phyloP scores from a whole-genome alignment of 2,888 invertebrate species.

The Hybos culiciformis region DNA sequence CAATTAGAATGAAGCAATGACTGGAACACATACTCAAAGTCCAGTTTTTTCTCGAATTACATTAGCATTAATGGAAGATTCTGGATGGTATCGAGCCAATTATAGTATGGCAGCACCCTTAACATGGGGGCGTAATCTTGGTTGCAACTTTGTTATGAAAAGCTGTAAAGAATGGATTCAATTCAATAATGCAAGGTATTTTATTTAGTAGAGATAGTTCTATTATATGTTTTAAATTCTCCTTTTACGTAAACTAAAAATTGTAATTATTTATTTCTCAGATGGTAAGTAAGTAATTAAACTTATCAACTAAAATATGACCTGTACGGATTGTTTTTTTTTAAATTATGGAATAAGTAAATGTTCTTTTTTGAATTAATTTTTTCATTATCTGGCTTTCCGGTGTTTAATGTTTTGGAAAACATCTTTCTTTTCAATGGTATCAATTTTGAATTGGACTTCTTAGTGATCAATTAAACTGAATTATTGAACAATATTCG shows the following conservation, averaged over 20 bases:
- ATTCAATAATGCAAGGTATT: constrained; percentile 51
- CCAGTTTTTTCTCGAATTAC: constrained; percentile 92
- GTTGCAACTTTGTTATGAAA: constrained; percentile 85
- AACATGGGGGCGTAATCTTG: constrained; percentile 81
- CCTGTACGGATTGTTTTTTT: too few relatives aligned
- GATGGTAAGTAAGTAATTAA: too few relatives aligned
- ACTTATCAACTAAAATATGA: too few relatives aligned
- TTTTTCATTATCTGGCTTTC: too few relatives aligned
- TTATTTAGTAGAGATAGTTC: constrained; percentile 3
- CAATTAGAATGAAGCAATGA: constrained; percentile 98
- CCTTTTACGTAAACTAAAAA: background rate
- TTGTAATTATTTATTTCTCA: background rate
- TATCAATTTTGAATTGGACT: too few relatives aligned
- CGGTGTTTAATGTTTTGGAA: too few relatives aligned
- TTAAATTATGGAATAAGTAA: too few relatives aligned
- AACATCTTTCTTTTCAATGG: too few relatives aligned
- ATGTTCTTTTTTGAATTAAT: too few relatives aligned
- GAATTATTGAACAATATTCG: too few relatives aligned
- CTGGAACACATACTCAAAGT: constrained; percentile 96
- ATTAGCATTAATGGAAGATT: constrained; percentile 93
- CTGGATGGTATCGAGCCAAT: constrained; percentile 91
- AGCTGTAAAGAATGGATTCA: constrained; percentile 97
- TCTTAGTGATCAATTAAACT: too few relatives aligned
- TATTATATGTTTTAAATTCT: background rate
- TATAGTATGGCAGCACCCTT: constrained; percentile 76